Evolutionary conservation across 2,797 vertebrate genomes (phyloP).

Genomic region (Acanthis flammea): DNA sequence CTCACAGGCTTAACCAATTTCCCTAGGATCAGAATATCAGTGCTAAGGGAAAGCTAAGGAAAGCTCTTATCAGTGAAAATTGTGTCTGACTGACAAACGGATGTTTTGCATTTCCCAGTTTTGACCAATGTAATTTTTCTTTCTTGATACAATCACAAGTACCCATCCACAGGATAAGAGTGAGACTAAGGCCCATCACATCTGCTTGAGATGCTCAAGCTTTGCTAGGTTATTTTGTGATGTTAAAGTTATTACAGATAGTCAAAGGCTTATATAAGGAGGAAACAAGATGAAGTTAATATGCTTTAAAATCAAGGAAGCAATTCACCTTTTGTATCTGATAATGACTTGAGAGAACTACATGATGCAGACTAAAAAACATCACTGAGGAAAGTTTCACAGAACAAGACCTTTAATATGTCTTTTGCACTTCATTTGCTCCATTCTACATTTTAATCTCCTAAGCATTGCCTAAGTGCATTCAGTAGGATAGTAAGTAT

Average conservation of each 20-base stretch:
- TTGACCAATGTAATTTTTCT: not conserved
- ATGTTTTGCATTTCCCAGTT: not conserved
- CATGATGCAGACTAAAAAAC: not conserved
- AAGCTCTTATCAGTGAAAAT: not conserved
- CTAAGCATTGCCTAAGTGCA: not conserved
- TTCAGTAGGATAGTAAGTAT: not conserved
- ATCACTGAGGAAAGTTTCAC: not conserved
- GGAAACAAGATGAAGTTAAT: not conserved
- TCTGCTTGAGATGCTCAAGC: not conserved
- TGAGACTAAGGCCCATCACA: not conserved
- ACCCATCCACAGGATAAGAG: not conserved
- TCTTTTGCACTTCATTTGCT: slow-evolving; percentile 12
- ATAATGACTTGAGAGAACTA: not conserved
- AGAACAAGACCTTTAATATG: not conserved
- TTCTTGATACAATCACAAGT: not conserved
- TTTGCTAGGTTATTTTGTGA: not conserved
- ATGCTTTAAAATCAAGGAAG: not conserved
- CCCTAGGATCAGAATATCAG: not conserved
- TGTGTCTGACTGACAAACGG: not conserved
- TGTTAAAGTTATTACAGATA: not conserved
- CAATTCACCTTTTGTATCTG: not conserved
- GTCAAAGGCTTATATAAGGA: not conserved
- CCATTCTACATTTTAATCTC: not conserved
- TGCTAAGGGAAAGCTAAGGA: not conserved
- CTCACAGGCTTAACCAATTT: accelerated